Base-by-base conservation (phyloP, 1,140 invertebrate species). In the Anastrepha ludens region DNA sequence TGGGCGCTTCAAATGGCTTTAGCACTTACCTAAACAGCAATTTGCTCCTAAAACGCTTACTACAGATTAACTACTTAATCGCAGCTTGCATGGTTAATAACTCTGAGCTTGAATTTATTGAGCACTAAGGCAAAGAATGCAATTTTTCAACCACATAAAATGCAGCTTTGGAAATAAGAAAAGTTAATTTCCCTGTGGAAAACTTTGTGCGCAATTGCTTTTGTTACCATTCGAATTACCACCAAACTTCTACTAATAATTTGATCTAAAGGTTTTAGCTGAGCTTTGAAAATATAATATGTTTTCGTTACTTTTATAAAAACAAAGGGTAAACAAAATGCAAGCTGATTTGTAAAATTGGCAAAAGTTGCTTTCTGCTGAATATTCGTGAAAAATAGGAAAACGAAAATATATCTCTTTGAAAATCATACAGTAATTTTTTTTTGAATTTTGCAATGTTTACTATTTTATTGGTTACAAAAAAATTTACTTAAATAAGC, bases 111-210 rank as follows among this genome's bases (percentile, higher is more conserved):
- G 15, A 9, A 6, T 20, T 78, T 50, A 78, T 20, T 78, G 47
- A 9, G 15, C 1, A 78, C 47, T 50, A n/a, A 55, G 20, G 74
- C 15, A 3, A 0, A 55, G 1, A 6, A 55, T n/a, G 47, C 39
- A 78, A 81, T 55, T 50, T n/a, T 20, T 41, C 17, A 47, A 47
- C 13, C 67, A 74, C 7, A 67, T 67, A 15, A 67, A 67, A 41
- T 2, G 9, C 1, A 39, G 39, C 39, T 44, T 74, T 13, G 44
- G 39, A 74, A 74, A 74, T 74, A 74, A 47, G n/a, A 74, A 74
- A 74, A 29, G 29, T 29, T 74, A 47, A 74, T 74, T 74, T 74
- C 44, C 67, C 67, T 44, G 17, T 8, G 67, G 67, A 74, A 17
- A 74, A 74, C 39, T 5, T 44, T 74, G 39, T 17, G 7, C 41